These are phyloP conservation scores for Acanthurus leucopareius DNA, from an alignment of 2,797 vertebrate species.

Conservation along the genomic window DNA sequence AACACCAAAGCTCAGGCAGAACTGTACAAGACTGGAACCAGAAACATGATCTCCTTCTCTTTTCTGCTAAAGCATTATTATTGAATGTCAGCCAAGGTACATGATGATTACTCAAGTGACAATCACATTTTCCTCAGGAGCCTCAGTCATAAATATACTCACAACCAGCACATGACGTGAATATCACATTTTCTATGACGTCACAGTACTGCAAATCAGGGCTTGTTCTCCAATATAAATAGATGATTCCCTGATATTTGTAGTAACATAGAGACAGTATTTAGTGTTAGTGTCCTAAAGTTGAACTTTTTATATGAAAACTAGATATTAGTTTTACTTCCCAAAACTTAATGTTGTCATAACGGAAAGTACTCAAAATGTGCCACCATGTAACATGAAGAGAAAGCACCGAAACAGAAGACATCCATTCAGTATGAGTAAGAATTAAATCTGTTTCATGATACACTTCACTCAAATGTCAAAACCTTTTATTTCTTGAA, in stretches of 20 bases:
- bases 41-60: constrained; percentile 10
- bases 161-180: background rate
- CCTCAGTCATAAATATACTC: constrained; percentile 20
- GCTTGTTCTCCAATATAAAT: background rate
- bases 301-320: background rate
- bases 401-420: background rate
- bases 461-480: background rate
- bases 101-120: constrained; percentile 28
- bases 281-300: background rate
- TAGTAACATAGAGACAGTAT: background rate
- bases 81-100: constrained; percentile 8
- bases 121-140: constrained; percentile 27
- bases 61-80: background rate
- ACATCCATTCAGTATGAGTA: background rate
- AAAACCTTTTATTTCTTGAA: background rate
- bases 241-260: background rate
- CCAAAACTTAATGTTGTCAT: background rate
- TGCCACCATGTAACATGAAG: background rate
- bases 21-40: background rate
- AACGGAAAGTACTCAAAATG: background rate
- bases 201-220: background rate
- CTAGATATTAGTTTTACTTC: background rate
- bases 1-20: background rate
- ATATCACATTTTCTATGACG: background rate
- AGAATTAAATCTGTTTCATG: no score